Evolutionary conservation across 2,888 invertebrate species (phyloP), one percentile per base, ranked within the genome.

Genomic region (Amiota mariae): DNA sequence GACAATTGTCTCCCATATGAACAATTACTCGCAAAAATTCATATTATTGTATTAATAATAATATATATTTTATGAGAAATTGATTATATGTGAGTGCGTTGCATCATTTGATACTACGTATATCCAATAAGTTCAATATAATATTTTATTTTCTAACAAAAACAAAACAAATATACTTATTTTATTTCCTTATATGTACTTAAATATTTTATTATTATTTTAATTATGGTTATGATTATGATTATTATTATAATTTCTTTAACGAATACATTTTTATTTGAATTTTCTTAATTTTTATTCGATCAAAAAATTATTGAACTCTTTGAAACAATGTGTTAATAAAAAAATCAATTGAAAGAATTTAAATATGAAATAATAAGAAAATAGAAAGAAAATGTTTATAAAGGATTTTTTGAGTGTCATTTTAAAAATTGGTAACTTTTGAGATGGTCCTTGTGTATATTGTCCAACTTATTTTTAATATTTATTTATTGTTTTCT

Each of bases 371-470:
- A 48, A 36, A 49, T 36, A 9, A 73, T 54, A 68, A 72, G 59
- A 75, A 73, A 71, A 75, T 20, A 54, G 71, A 71, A 73, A 47
- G n/a, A 54, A 13, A 54, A 24, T 1, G 54, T 8, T 18, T 57
- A 20, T 63, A 20, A 73, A 24, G 59, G 13, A 72, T 72, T 67
- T 72, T 72, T 56, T 72, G 61, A 56, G 75, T 63, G 73, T 76
- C 80, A 84, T 88, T 86, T 86, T 91, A 36, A 36, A 36, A 92
- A 91, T 92, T 93, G 93, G 95, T 95, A 94, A 94, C 95, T 95
- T 95, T 95, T 95, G 95, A 95, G 95, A 95, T 95, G 95, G 95
- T 95, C 95, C 95, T 95, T 94, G 94, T 89, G 87, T 88, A 88
- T 85, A 89, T 87, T 88, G 85, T 67, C 20, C 47, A 49, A 48